Percentiles rank a stretch among this genome's conserved stretches.
Evolutionary conservation across 1,140 invertebrate genomes (phyloP).

Genomic region (Latrodectus geometricus): DNA sequence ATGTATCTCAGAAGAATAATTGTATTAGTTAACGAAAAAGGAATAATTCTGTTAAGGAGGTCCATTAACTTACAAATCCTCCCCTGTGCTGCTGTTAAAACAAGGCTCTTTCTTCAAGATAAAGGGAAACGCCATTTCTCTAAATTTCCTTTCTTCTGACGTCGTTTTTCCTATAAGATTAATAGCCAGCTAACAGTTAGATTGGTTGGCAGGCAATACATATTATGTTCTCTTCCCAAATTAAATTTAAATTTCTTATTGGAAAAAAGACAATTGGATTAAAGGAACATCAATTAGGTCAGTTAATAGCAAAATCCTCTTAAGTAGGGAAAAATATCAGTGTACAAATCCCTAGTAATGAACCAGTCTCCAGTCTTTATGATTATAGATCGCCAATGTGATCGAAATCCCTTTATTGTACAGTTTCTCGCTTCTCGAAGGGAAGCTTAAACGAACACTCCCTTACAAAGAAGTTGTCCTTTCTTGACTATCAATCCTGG

Average conservation of each 20-base stretch:
- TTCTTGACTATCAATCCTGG: background rate
- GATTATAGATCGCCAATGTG: slow-evolving; percentile 3
- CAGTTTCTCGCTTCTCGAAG: background rate
- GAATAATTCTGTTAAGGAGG: no score
- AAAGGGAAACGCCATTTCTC: no score
- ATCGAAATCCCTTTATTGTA: background rate
- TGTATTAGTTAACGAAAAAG: no score
- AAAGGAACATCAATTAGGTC: slow-evolving; percentile 4
- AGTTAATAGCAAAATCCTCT: background rate
- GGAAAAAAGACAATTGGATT: background rate
- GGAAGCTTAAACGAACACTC: background rate
- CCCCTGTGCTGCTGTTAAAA: no score
- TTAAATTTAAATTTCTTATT: slow-evolving; percentile 21
- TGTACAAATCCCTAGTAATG: background rate
- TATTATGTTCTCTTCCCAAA: background rate
- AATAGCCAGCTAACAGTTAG: no score
- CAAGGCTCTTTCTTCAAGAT: no score
- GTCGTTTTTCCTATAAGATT: no score
- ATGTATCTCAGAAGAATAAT: no score
- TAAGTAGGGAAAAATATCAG: background rate
- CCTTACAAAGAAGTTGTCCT: background rate
- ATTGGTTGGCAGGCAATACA: no score
- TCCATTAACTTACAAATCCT: no score
- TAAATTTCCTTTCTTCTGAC: no score
- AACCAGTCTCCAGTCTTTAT: background rate